phyloP scores from a whole-genome alignment of 1,140 invertebrate genomes.

The Chionoecetes opilio region DNA sequence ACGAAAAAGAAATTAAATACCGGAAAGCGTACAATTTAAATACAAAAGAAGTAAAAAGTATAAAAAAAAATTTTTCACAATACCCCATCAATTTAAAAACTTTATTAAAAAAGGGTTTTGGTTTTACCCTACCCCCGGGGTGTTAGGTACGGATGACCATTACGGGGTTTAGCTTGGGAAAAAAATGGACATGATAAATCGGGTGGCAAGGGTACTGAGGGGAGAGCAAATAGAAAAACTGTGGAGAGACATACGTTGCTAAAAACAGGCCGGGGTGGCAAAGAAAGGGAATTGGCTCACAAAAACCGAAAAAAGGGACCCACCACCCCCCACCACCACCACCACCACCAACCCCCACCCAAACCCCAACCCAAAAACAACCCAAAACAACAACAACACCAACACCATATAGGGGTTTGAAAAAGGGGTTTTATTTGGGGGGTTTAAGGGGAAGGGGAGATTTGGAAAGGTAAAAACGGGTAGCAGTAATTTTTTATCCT shows the following conservation, averaged over 20 bases:
- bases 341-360: too few relatives aligned
- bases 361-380: too few relatives aligned
- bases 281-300: neutral
- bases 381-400: neutral
- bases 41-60: too few relatives aligned
- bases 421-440: too few relatives aligned
- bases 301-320: too few relatives aligned
- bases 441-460: too few relatives aligned
- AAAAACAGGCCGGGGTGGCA: neutral
- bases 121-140: neutral
- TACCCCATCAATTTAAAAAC: too few relatives aligned
- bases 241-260: neutral
- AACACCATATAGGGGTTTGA: neutral
- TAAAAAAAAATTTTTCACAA: too few relatives aligned
- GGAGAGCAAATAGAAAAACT: neutral
- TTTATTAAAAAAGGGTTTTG: neutral
- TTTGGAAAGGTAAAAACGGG: neutral
- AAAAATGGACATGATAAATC: neutral
- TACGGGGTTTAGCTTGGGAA: neutral
- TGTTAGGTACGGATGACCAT: neutral
- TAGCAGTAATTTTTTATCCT: too few relatives aligned
- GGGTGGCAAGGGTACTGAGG: neutral
- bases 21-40: too few relatives aligned
- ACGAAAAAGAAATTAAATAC: too few relatives aligned
- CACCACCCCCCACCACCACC: too few relatives aligned